Conservation (phyloP, 2,797 vertebrate genomes). For the Artibeus lituratus region DNA sequence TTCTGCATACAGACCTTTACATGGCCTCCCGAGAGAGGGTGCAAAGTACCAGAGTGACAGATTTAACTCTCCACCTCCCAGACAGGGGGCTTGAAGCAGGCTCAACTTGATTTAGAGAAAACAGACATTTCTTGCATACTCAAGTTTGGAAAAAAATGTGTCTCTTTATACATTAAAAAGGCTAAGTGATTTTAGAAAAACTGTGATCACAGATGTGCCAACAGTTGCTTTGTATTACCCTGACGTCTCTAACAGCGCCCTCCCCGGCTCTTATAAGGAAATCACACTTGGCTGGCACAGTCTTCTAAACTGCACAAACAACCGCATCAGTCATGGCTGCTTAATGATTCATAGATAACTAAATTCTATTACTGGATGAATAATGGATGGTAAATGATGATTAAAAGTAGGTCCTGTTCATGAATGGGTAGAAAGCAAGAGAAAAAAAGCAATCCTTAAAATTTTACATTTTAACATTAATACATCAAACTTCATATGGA, state of each 20-base stretch:
- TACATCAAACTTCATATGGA: neutral
- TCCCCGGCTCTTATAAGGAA: slow-evolving; percentile 71
- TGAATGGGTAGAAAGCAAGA: neutral
- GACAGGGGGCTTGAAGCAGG: neutral
- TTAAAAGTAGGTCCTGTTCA: neutral
- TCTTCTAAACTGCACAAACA: slow-evolving; percentile 77
- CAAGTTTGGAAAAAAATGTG: neutral
- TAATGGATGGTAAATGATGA: neutral
- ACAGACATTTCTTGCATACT: neutral
- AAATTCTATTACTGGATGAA: neutral
- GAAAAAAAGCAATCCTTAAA: neutral
- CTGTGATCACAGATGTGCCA: slow-evolving; percentile 65
- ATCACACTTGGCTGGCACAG: slow-evolving; percentile 70
- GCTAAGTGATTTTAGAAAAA: slow-evolving; percentile 33
- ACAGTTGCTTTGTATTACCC: slow-evolving; percentile 71
- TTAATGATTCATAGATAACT: slow-evolving; percentile 74
- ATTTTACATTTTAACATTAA: neutral
- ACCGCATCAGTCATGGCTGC: slow-evolving; percentile 74
- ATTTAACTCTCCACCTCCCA: neutral
- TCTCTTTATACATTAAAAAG: neutral
- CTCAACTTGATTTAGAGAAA: neutral
- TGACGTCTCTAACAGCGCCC: slow-evolving; percentile 50
- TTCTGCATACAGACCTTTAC: neutral
- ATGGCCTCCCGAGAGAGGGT: neutral
- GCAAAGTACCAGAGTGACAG: neutral